Evolutionary conservation across 2,888 invertebrate species (phyloP).

Genomic region (Dendrolimus houi): DNA sequence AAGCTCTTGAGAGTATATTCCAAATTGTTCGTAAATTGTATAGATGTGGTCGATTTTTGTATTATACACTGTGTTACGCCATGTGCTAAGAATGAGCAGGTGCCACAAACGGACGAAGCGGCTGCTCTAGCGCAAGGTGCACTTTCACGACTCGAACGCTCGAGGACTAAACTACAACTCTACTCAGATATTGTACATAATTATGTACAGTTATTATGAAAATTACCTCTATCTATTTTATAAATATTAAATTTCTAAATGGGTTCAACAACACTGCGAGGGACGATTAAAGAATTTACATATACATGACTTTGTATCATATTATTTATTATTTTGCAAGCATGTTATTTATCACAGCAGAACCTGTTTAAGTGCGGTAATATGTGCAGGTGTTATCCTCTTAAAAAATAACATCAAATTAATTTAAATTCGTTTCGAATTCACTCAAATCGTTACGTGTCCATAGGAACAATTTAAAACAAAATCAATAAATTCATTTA

Average conservation of each 20-base stretch:
- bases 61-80: conserved; percentile 56
- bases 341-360: conserved; percentile 26
- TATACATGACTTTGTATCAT: conserved; percentile 13
- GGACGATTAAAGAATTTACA: conserved; percentile 32
- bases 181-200: conserved; percentile 5
- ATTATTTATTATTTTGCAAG: conserved; percentile 24
- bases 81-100: conserved; percentile 62
- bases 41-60: conserved; percentile 1
- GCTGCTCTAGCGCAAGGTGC: conserved; percentile 50
- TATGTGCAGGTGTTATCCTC: conserved; percentile 12
- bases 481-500: too few relatives aligned
- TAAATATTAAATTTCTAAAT: conserved; percentile 35
- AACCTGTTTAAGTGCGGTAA: conserved; percentile 17
- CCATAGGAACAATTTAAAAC: too few relatives aligned
- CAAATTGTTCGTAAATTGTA: not conserved
- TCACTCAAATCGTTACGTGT: too few relatives aligned
- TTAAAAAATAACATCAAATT: conserved; percentile 8
- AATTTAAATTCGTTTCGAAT: too few relatives aligned
- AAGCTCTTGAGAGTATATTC: not conserved
- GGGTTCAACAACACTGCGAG: conserved; percentile 24
- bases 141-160: conserved; percentile 44
- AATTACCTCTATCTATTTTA: conserved; percentile 17
- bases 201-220: conserved; percentile 5
- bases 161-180: conserved; percentile 35
- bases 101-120: conserved; percentile 32